phyloP scores from a whole-genome alignment of 2,888 invertebrate species.

The Acanthacorydalis orientalis region DNA sequence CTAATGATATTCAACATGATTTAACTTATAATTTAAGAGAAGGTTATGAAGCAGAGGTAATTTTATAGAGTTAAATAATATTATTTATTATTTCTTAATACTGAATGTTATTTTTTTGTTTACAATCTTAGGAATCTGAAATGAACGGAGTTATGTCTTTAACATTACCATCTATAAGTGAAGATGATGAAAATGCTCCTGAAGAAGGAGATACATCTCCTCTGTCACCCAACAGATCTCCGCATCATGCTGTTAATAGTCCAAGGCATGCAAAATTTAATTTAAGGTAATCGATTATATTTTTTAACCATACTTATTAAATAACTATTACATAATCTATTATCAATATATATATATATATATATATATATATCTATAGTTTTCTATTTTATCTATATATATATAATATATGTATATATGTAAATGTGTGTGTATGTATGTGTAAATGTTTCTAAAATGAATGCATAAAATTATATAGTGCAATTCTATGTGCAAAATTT shows the following conservation, averaged over 20 bases:
- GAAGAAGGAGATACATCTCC: constrained; percentile 53
- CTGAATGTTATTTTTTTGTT: neutral
- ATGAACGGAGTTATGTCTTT: constrained; percentile 64
- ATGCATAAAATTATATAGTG: too few species aligned
- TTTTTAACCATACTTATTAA: too few species aligned
- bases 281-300: constrained; percentile 20
- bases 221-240: constrained; percentile 44
- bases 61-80: constrained; percentile 7
- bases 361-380: too few species aligned
- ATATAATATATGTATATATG: too few species aligned
- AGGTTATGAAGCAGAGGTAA: constrained; percentile 75
- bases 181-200: constrained; percentile 77
- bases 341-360: too few species aligned
- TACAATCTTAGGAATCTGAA: constrained; percentile 45
- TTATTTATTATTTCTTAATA: neutral
- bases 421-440: too few species aligned
- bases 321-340: too few species aligned
- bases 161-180: constrained; percentile 83
- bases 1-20: constrained; percentile 87
- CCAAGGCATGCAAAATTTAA: constrained; percentile 52
- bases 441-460: too few species aligned
- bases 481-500: too few species aligned
- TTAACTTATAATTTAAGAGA: constrained; percentile 87
- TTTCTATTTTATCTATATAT: too few species aligned
- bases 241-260: constrained; percentile 35